Percentiles rank a stretch among this genome's conserved stretches.
Evolutionary conservation across 2,888 invertebrate genomes (phyloP).

Genomic region (Cenopis cana): DNA sequence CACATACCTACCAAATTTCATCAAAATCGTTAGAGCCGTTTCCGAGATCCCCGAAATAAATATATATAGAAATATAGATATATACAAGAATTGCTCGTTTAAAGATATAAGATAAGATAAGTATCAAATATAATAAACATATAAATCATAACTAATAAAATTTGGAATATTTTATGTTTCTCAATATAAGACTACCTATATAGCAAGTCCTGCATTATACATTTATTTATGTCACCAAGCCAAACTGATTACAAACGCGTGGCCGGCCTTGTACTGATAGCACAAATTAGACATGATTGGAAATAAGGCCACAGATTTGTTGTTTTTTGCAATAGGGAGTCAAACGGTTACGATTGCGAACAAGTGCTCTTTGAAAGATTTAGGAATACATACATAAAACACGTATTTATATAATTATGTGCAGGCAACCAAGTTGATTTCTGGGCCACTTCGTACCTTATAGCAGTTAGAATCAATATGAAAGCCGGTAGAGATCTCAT

Average conservation of each 20-base stretch:
- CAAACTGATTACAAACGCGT: constrained; percentile 23
- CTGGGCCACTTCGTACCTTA: too few species aligned
- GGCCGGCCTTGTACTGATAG: constrained; percentile 40
- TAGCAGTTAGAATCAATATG: too few species aligned
- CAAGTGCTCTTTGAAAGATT: background rate
- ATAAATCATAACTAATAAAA: background rate
- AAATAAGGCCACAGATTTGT: constrained; percentile 30
- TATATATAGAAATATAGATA: too few species aligned
- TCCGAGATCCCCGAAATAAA: too few species aligned
- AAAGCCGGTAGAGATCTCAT: too few species aligned
- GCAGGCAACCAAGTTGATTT: too few species aligned
- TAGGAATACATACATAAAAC: too few species aligned
- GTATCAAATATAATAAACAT: too few species aligned
- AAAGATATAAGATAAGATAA: too few species aligned
- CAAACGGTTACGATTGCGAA: background rate
- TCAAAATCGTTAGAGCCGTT: too few species aligned
- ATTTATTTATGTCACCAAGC: constrained; percentile 17
- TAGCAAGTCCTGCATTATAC: background rate
- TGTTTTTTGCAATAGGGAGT: constrained; percentile 22
- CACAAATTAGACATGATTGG: constrained; percentile 31
- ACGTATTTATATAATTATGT: background rate
- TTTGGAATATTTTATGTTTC: background rate
- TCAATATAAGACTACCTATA: background rate
- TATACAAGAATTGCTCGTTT: too few species aligned
- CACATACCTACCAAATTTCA: too few species aligned